These are phyloP conservation scores for Drosophila aff. DNA, from an alignment of 1,140 invertebrate species.

Conservation along the genomic window DNA sequence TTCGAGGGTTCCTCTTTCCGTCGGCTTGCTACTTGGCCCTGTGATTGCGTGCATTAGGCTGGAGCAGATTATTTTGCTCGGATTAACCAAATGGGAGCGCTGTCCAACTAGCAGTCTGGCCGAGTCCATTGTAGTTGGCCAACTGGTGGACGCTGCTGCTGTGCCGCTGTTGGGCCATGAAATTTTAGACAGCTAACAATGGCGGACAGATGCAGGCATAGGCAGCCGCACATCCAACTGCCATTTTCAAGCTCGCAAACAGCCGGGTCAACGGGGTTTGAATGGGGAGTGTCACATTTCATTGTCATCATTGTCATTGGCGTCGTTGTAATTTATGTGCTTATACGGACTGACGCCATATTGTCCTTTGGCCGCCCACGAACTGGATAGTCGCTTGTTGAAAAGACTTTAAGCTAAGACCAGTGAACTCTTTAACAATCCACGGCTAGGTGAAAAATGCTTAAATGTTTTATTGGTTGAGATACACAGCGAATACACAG, in stretches of 20 bases:
- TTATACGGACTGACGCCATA: slow-evolving; percentile 50
- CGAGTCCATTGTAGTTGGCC: slow-evolving; percentile 32
- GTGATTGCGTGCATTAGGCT: slow-evolving; percentile 29
- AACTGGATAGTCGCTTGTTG: neutral
- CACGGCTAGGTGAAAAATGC: neutral
- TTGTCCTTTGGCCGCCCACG: slow-evolving; percentile 25
- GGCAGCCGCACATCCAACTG: slow-evolving; percentile 40
- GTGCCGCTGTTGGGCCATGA: slow-evolving; percentile 25
- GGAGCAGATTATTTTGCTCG: slow-evolving; percentile 36
- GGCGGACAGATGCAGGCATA: slow-evolving; percentile 52
- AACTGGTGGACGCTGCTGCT: slow-evolving; percentile 10
- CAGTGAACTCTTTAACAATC: slow-evolving; percentile 1
- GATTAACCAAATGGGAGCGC: slow-evolving; percentile 30
- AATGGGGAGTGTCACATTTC: slow-evolving; percentile 49
- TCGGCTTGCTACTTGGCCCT: neutral
- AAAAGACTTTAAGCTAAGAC: slow-evolving; percentile 6
- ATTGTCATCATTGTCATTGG: slow-evolving; percentile 76
- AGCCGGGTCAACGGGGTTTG: neutral
- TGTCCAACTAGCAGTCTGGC: neutral
- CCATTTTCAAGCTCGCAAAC: slow-evolving; percentile 32
- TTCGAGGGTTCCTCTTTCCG: neutral
- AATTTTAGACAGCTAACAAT: slow-evolving; percentile 62
- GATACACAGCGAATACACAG: neutral
- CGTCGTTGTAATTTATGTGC: slow-evolving; percentile 64
- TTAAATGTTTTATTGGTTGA: neutral